These are phyloP conservation scores for Sphaerodactylus townsendi DNA, from an alignment of 2,113 vertebrate genomes.

Conservation along the genomic window DNA sequence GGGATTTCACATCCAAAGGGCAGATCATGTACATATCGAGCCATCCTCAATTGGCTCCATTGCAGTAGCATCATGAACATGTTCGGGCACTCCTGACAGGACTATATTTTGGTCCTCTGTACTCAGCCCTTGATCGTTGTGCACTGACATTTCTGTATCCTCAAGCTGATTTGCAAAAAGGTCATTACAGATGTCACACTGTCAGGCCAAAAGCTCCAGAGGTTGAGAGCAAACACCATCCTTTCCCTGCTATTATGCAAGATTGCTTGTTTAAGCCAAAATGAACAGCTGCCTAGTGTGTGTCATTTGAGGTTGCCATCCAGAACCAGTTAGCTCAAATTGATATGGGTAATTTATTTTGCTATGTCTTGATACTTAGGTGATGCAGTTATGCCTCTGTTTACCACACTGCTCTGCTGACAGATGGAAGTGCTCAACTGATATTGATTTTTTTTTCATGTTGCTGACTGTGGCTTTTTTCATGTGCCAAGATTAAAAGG, in stretches of 20 bases:
- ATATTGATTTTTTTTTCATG: constrained; percentile 8
- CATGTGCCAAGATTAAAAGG: constrained; percentile 1
- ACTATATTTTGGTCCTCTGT: not conserved
- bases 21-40: not conserved
- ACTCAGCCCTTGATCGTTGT: not conserved
- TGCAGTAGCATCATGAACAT: not conserved
- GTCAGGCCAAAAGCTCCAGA: not conserved
- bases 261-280: constrained; percentile 29
- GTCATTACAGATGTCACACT: not conserved
- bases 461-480: constrained; percentile 7
- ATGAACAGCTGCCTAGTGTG: not conserved
- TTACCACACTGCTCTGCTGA: constrained; percentile 33
- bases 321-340: constrained; percentile 21
- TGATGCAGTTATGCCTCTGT: constrained; percentile 31
- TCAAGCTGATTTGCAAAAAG: not conserved
- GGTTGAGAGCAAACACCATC: not conserved
- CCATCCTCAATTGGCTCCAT: not conserved
- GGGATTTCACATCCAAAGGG: not conserved
- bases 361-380: constrained; percentile 29
- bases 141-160: not conserved
- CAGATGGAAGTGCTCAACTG: constrained; percentile 26
- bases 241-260: constrained; percentile 7
- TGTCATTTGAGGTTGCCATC: not conserved
- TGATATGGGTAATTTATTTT: constrained; percentile 7
- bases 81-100: not conserved